phyloP scores from a whole-genome alignment of 2,797 vertebrate genomes.

The Lepus oiostolus region DNA sequence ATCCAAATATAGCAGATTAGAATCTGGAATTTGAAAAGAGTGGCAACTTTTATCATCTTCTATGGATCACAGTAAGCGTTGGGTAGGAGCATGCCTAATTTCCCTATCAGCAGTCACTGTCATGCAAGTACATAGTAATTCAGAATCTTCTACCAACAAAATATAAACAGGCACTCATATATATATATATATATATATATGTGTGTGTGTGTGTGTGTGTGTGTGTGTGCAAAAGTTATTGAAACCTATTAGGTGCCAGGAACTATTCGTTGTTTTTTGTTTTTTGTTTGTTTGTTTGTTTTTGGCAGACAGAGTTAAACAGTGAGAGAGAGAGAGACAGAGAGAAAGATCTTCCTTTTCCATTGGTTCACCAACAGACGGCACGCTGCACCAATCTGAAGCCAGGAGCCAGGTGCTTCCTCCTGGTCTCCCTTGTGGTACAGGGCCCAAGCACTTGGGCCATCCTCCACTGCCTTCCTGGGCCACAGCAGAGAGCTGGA shows the following conservation, averaged over 20 bases:
- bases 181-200: not conserved
- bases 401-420: too few relatives aligned
- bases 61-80: not conserved
- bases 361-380: too few relatives aligned
- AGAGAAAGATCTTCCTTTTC: too few relatives aligned
- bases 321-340: too few relatives aligned
- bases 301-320: too few relatives aligned
- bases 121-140: not conserved
- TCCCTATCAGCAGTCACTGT: not conserved
- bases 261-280: not conserved
- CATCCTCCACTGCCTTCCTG: too few relatives aligned
- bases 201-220: too few relatives aligned
- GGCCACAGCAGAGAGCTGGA: too few relatives aligned
- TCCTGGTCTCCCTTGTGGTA: too few relatives aligned
- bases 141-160: constrained; percentile 1
- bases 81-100: not conserved
- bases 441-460: too few relatives aligned
- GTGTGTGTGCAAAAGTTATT: not conserved
- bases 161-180: not conserved
- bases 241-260: not conserved
- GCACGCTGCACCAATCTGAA: too few relatives aligned
- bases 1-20: not conserved
- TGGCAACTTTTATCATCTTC: not conserved
- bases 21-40: constrained; percentile 28
- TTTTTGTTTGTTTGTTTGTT: too few relatives aligned